Evolutionary conservation across 2,113 vertebrate species (phyloP), one percentile per base, ranked within the genome.

Genomic region (Lamprotornis superbus): DNA sequence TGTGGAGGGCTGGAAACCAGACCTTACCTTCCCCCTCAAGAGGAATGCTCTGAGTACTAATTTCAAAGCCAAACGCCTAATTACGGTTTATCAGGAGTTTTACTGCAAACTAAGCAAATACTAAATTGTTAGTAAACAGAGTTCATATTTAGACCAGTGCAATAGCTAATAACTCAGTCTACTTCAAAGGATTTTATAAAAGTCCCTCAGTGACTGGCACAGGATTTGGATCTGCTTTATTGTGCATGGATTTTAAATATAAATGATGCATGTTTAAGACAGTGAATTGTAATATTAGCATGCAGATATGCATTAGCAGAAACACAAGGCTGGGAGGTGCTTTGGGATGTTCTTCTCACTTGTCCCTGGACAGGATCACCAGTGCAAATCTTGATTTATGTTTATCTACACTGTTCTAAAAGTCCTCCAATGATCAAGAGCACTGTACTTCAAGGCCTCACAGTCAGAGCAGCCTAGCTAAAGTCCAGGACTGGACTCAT

Each of bases 81-180:
- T 93, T 87, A 84, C 30, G 23, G 25, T 89, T 95, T 85, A 87
- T 89, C 82, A 85, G 39, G 46, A 86, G 40, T 56, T 95, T 73
- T 87, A 91, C 57, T 83, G 63, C 50, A 84, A 89, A 87, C 78
- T 57, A 83, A 95, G 70, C 40, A 89, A 94, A 87, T 61, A 65
- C 23, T 27, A 79, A 57, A 87, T 40, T 82, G 49, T 90, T 79
- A 50, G 81, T 94, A 93, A 95, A 89, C 15, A 89, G 63, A 69
- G 61, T 49, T 91, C 68, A 84, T 24, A 84, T 73, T 84, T 82
- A 83, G 25, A 91, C 37, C 28, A 88, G 33, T 46, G 73, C 22
- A 64, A 30, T 25, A 49, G 31, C 11, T 55, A 8, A 52, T 52
- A 53, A 17, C 49, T 68, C 46, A 35, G 12, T 17, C 47, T 76